phyloP scores from a whole-genome alignment of 30 jellyfish, hydroid and myxozoan species.

The Aurelia sp. region DNA sequence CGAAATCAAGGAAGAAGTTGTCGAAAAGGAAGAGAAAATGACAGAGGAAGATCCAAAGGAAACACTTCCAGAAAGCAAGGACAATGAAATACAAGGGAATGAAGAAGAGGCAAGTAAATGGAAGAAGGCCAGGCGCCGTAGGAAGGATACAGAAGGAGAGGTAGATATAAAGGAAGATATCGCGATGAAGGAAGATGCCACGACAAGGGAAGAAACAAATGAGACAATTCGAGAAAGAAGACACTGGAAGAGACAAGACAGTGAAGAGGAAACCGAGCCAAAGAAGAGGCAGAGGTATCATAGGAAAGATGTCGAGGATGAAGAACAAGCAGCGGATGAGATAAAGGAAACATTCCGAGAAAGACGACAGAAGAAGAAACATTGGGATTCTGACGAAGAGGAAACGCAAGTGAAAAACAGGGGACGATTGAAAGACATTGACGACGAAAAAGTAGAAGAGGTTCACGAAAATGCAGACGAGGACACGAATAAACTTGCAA shows the following conservation, averaged over 20 bases:
- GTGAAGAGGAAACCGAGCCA: background rate
- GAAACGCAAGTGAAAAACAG: background rate
- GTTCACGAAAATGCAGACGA: background rate
- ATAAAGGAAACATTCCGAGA: no score
- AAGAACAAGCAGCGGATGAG: no score
- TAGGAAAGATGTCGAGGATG: background rate
- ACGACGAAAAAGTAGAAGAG: background rate
- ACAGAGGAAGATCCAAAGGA: background rate
- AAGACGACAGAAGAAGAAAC: background rate
- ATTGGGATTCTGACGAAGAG: background rate
- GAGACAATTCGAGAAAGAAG: background rate
- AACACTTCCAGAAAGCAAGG: background rate
- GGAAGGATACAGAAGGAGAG: background rate
- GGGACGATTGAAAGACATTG: background rate
- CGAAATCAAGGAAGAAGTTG: background rate
- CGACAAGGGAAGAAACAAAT: background rate
- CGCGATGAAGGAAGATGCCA: background rate
- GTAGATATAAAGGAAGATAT: background rate
- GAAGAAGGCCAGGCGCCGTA: background rate
- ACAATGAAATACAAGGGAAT: background rate
- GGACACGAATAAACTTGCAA: background rate
- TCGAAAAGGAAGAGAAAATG: background rate
- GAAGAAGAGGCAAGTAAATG: background rate
- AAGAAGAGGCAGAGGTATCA: background rate
- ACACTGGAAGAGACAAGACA: background rate